These are phyloP conservation scores for Rhea americana DNA, from an alignment of 2,113 vertebrate genomes.

Conservation along the genomic window DNA sequence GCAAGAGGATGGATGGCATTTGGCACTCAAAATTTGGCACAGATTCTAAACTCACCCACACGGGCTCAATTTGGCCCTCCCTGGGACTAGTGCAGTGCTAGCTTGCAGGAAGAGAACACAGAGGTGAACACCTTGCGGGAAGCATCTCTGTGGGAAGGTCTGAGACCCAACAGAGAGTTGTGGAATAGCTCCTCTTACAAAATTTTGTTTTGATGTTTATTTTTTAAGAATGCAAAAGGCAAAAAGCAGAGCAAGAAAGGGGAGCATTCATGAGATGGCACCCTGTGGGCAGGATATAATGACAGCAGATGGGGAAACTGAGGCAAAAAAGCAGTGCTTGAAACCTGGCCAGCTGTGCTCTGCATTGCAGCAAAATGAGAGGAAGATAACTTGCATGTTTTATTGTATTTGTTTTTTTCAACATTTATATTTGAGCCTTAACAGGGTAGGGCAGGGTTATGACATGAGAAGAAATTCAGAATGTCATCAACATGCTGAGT, in stretches of 20 bases:
- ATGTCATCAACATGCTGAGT: background rate
- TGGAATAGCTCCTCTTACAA: background rate
- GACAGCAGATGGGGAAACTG: background rate
- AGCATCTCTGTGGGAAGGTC: fast-evolving
- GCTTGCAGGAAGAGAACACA: no score
- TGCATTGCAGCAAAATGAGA: background rate
- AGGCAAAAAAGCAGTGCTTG: slow-evolving; percentile 7
- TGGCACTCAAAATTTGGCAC: background rate
- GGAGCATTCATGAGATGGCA: background rate
- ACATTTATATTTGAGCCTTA: background rate
- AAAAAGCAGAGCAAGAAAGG: background rate
- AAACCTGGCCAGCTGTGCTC: background rate
- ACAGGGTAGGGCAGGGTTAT: fast-evolving
- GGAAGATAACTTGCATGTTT: background rate
- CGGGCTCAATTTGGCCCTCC: background rate
- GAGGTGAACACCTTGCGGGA: no score
- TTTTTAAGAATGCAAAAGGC: background rate
- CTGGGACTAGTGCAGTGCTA: no score
- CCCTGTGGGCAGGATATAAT: background rate
- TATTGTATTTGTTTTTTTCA: background rate
- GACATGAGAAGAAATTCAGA: background rate
- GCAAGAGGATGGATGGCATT: background rate
- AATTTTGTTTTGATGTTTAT: background rate
- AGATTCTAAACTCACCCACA: background rate
- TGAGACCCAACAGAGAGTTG: background rate